Percentiles rank a stretch among this genome's conserved stretches.
phyloP scores from a whole-genome alignment of 2,797 vertebrate genomes.

The Ctenopoma kingsleyae region DNA sequence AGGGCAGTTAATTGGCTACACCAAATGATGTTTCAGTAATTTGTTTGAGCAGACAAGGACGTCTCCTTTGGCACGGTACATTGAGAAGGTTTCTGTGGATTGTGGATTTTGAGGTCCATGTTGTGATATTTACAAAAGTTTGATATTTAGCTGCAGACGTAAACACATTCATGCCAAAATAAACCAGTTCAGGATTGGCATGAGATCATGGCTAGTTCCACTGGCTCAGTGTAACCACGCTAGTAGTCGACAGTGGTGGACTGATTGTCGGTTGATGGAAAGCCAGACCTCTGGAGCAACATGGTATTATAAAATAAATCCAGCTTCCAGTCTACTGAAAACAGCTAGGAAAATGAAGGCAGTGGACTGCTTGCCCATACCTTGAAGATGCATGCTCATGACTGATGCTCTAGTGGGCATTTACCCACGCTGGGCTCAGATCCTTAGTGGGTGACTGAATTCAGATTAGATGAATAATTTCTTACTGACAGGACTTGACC shows the following conservation, averaged over 20 bases:
- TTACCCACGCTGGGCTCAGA: constrained; percentile 31
- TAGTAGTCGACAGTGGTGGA: constrained; percentile 54
- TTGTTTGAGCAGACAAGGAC: constrained; percentile 52
- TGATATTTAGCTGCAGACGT: constrained; percentile 68
- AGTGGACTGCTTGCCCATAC: constrained; percentile 57
- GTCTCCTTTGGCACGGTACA: constrained; percentile 80
- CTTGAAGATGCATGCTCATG: constrained; percentile 53
- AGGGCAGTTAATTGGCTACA: constrained; percentile 34
- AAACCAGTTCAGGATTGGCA: constrained; percentile 54
- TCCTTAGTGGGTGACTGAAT: constrained; percentile 39
- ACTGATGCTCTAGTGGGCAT: constrained; percentile 48
- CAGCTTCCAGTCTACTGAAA: constrained; percentile 68
- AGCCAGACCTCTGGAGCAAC: constrained; percentile 73
- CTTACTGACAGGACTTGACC: constrained; percentile 31
- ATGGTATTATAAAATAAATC: constrained; percentile 62
- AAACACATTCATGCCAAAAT: constrained; percentile 65
- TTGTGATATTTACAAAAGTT: constrained; percentile 72
- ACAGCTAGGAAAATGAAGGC: constrained; percentile 65
- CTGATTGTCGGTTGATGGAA: constrained; percentile 63
- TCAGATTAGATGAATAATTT: constrained; percentile 15
- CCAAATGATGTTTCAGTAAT: constrained; percentile 41
- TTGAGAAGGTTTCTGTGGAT: constrained; percentile 74
- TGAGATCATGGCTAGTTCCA: constrained; percentile 54
- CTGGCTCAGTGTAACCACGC: constrained; percentile 58
- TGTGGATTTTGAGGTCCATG: constrained; percentile 74